These are phyloP conservation scores for Aricia agestis DNA, from an alignment of 1,140 invertebrate species.

Conservation along the genomic window DNA sequence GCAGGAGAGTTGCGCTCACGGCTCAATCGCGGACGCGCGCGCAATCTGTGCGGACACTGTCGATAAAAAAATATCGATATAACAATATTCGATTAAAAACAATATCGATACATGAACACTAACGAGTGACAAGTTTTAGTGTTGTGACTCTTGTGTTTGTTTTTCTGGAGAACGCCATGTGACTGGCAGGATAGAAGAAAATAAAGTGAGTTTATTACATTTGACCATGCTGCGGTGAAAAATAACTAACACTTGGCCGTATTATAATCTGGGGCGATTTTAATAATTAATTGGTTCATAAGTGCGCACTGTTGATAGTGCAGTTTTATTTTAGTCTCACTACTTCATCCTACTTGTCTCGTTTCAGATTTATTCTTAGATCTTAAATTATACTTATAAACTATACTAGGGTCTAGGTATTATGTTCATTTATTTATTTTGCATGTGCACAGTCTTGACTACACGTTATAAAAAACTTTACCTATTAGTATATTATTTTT, in stretches of 20 bases:
- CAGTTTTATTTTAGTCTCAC: slow-evolving; percentile 41
- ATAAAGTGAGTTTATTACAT: slow-evolving; percentile 63
- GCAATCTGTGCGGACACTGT: slow-evolving; percentile 36
- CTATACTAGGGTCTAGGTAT: slow-evolving; percentile 23
- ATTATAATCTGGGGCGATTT: no score
- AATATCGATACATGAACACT: no score
- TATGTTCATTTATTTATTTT: no score
- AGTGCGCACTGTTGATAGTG: slow-evolving; percentile 30
- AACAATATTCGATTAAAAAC: slow-evolving; percentile 17
- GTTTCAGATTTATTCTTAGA: slow-evolving; percentile 17
- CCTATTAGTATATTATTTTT: no score
- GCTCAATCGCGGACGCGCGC: slow-evolving; percentile 57
- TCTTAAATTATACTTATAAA: slow-evolving; percentile 23
- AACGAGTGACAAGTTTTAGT: no score
- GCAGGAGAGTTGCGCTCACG: slow-evolving; percentile 33
- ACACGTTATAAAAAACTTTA: no score
- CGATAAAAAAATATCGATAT: slow-evolving; percentile 29
- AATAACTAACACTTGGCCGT: no score
- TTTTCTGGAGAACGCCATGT: slow-evolving; percentile 49
- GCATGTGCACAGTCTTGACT: no score
- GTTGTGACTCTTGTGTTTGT: no score
- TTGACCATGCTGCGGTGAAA: slow-evolving; percentile 19
- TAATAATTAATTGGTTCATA: no score
- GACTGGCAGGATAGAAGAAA: slow-evolving; percentile 53
- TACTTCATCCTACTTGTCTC: not conserved